Evolutionary conservation across 1,140 invertebrate genomes (phyloP).

Genomic region (Batillaria attramentaria): DNA sequence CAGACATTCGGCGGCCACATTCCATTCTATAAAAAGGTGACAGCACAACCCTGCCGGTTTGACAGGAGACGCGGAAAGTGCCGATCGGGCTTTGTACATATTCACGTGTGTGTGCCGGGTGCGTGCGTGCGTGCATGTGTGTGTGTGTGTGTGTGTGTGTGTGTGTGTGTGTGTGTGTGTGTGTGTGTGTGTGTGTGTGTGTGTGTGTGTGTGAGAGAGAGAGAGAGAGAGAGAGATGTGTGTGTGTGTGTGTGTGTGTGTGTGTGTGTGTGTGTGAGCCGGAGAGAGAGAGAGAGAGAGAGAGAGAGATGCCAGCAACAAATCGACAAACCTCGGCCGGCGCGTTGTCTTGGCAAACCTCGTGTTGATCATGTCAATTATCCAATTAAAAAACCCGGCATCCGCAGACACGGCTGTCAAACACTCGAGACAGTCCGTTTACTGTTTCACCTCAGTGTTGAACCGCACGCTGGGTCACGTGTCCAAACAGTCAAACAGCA

Average conservation of each 20-base stretch:
- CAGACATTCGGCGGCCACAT: neutral
- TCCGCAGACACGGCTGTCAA: too few relatives aligned
- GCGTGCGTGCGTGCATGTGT: neutral
- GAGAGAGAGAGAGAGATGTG: neutral
- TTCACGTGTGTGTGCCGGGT: neutral
- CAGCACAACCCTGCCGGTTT: neutral
- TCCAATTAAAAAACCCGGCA: neutral
- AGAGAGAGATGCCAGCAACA: neutral
- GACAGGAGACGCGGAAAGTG: neutral
- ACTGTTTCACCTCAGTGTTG: too few relatives aligned
- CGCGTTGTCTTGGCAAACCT: neutral
- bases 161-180: slow-evolving; percentile 1
- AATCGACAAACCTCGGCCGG: neutral
- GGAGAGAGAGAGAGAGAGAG: slow-evolving; percentile 9
- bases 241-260: neutral
- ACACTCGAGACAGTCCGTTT: too few relatives aligned
- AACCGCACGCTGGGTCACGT: neutral
- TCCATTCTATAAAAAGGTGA: neutral
- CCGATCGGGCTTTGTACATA: neutral
- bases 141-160: neutral
- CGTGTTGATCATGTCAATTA: neutral
- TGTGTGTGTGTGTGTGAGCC: neutral
- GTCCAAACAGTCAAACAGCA: neutral
- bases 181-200: slow-evolving; percentile 15
- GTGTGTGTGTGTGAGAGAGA: neutral